These are phyloP conservation scores for Dolichotis patagonum DNA, from an alignment of 2,113 vertebrate genomes.

Conservation along the genomic window DNA sequence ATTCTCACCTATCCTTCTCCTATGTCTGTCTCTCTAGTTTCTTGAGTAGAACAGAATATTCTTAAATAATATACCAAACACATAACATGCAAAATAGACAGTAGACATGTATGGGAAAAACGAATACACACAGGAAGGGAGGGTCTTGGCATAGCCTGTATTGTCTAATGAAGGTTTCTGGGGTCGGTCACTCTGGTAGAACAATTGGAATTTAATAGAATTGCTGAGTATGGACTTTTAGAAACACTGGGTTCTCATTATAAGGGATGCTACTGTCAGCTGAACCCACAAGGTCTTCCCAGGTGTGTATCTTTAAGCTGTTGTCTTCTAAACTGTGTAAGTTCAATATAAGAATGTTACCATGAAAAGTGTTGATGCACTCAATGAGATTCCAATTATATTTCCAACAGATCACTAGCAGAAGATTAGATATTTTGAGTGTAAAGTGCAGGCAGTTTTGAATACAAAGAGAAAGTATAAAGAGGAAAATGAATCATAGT, in stretches of 20 bases:
- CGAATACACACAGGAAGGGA: neutral
- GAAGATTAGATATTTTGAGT: neutral
- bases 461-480: neutral
- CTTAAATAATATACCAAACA: conserved; percentile 9
- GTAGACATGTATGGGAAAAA: neutral
- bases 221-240: neutral
- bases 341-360: neutral
- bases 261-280: neutral
- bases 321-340: neutral
- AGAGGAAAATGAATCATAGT: neutral
- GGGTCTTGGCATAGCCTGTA: neutral
- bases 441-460: neutral
- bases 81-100: neutral
- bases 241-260: neutral
- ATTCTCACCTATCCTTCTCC: neutral
- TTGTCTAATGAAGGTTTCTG: neutral
- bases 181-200: neutral
- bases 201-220: neutral
- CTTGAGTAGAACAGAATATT: neutral
- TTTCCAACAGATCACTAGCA: neutral
- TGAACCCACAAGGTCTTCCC: neutral
- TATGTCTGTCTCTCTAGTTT: neutral
- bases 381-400: neutral
- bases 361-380: neutral
- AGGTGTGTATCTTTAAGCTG: neutral